A percentile compares a stretch with the other conserved stretches of the same genome.
phyloP scores from a whole-genome alignment of 2,113 vertebrate genomes.

The Zosterops pallidus region DNA sequence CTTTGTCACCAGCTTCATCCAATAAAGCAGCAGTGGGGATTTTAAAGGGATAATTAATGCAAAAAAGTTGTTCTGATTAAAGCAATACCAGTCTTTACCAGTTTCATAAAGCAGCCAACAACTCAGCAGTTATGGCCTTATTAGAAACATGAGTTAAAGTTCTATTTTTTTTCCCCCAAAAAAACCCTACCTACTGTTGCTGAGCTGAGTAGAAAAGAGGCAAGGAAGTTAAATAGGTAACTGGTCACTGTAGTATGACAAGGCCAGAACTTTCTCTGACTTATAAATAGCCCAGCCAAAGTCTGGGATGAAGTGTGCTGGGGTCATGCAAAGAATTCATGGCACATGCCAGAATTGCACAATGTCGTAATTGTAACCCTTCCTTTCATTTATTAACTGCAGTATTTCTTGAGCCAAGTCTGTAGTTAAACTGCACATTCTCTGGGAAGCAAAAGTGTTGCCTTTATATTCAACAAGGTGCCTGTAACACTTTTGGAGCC shows the following conservation, averaged over 20 bases:
- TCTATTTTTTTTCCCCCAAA: background rate
- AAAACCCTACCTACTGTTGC: background rate
- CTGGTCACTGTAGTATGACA: background rate
- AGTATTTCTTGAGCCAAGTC: background rate
- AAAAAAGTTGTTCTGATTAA: background rate
- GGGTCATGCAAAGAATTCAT: constrained; percentile 34
- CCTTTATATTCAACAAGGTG: background rate
- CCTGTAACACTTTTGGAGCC: background rate
- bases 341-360: constrained; percentile 12
- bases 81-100: background rate
- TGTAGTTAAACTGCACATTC: background rate
- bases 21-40: background rate
- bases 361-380: background rate
- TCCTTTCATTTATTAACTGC: constrained; percentile 10
- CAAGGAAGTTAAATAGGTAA: background rate
- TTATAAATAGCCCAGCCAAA: constrained; percentile 15
- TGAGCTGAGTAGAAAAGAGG: background rate
- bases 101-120: background rate
- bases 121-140: background rate
- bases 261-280: background rate
- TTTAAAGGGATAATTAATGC: background rate
- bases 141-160: background rate
- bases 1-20: background rate
- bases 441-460: background rate
- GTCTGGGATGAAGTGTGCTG: constrained; percentile 9